Conservation (phyloP, 1,140 invertebrate genomes). For the Thrips palmi region DNA sequence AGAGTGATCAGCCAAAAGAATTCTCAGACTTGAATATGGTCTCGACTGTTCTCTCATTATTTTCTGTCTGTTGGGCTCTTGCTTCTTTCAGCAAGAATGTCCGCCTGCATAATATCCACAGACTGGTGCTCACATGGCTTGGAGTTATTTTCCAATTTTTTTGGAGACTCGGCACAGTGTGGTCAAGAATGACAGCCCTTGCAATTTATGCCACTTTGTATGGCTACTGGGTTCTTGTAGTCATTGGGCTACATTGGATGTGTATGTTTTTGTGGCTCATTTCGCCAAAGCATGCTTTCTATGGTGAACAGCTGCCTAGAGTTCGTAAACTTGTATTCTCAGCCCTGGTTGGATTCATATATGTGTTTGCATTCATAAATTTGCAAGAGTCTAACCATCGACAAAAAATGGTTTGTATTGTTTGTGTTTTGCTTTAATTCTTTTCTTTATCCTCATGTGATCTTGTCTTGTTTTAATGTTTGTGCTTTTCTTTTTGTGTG, state of each 20-base stretch:
- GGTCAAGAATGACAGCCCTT: conserved; percentile 57
- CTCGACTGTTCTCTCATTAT: conserved; percentile 59
- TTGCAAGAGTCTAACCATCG: conserved; percentile 60
- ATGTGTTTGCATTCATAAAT: conserved; percentile 82
- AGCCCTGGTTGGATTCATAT: conserved; percentile 63
- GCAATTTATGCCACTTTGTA: conserved; percentile 74
- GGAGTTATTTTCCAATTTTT: conserved; percentile 64
- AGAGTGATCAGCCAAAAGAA: conserved; percentile 26
- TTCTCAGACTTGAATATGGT: conserved; percentile 61
- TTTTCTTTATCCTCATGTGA: conserved; percentile 5
- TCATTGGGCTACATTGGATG: conserved; percentile 51
- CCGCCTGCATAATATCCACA: conserved; percentile 57
- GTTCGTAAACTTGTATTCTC: conserved; percentile 45
- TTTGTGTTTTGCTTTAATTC: conserved; percentile 2
- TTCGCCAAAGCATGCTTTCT: conserved; percentile 63
- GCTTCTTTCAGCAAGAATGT: conserved; percentile 81
- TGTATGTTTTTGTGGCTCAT: conserved; percentile 74
- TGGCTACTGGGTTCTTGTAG: conserved; percentile 62
- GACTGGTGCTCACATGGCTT: conserved; percentile 70
- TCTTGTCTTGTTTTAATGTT: conserved; percentile 7
- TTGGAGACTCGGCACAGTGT: conserved; percentile 72
- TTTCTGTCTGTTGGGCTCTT: conserved; percentile 76
- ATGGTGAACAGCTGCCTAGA: conserved; percentile 51
- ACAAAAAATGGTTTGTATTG: conserved; percentile 46
- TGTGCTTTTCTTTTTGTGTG: conserved; percentile 16